These are phyloP conservation scores for Lithobates pipiens DNA, from an alignment of 2,797 vertebrate species.

Conservation along the genomic window DNA sequence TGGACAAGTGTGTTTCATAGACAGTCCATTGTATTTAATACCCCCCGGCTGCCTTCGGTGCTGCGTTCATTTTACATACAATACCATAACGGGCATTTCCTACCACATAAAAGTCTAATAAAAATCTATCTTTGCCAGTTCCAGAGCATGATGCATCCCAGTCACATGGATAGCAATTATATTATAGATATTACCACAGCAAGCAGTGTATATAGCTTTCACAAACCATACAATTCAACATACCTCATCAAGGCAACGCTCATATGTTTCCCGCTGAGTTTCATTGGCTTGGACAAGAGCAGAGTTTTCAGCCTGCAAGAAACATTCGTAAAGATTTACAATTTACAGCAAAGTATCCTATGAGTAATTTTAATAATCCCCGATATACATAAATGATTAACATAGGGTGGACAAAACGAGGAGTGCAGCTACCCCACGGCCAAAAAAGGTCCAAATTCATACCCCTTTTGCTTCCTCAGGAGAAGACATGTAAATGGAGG, in stretches of 20 bases:
- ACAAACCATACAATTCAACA: neutral
- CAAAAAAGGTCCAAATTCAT: too few species aligned
- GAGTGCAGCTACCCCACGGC: too few species aligned
- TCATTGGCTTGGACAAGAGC: constrained; percentile 92
- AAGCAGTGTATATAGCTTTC: neutral
- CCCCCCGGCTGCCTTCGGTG: constrained; percentile 9
- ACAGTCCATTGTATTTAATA: constrained; percentile 3
- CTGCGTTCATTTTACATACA: neutral
- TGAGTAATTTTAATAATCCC: neutral
- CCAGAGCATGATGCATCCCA: neutral
- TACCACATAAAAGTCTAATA: neutral
- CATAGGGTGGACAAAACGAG: neutral
- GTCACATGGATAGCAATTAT: neutral
- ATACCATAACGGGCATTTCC: neutral
- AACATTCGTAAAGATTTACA: neutral
- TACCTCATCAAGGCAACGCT: constrained; percentile 92
- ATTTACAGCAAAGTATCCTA: neutral
- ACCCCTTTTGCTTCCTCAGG: neutral
- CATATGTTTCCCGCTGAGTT: constrained; percentile 93
- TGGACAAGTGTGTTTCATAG: constrained; percentile 16
- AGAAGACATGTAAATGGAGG: neutral
- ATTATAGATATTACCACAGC: neutral
- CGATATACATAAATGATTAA: neutral
- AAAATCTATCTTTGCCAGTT: neutral
- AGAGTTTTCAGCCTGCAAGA: constrained; percentile 87